Evolutionary conservation across 1,140 invertebrate species (phyloP).

Genomic region (Amyelois transitella): DNA sequence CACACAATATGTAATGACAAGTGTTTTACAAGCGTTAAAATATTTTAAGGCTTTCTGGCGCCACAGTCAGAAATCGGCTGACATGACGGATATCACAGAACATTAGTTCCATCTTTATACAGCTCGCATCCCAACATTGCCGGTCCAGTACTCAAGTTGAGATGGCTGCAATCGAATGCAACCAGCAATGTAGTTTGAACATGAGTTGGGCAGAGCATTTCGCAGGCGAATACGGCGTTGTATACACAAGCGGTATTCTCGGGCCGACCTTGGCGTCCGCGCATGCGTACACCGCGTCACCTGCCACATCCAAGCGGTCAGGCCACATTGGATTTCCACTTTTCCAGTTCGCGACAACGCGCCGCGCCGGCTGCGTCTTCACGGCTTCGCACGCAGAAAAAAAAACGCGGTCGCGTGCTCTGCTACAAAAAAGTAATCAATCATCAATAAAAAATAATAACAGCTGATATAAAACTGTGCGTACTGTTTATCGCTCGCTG

Average conservation of each 20-base stretch:
- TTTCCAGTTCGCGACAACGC: conserved; percentile 39
- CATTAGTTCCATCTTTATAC: too few relatives aligned
- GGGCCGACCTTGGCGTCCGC: conserved; percentile 43
- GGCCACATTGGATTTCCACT: conserved; percentile 23
- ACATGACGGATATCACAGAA: too few relatives aligned
- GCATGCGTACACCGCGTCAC: conserved; percentile 27
- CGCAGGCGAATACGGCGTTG: conserved; percentile 2
- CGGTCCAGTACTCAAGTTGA: too few relatives aligned
- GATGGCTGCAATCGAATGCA: too few relatives aligned
- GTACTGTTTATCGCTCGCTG: not conserved
- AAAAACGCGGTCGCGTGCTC: conserved; percentile 26
- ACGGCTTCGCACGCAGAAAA: conserved; percentile 15
- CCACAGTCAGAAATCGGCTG: too few relatives aligned
- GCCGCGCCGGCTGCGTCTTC: conserved; percentile 25
- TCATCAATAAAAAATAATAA: conserved; percentile 22
- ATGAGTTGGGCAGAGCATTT: not conserved
- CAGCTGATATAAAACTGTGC: not conserved
- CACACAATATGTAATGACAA: too few relatives aligned
- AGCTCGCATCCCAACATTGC: too few relatives aligned
- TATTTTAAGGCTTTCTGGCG: too few relatives aligned
- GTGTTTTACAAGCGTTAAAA: too few relatives aligned
- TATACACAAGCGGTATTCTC: conserved; percentile 20
- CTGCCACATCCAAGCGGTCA: conserved; percentile 14
- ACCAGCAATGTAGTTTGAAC: not conserved
- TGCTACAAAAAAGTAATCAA: conserved; percentile 21